Evolutionary conservation across 2,113 vertebrate species (phyloP).

Genomic region (Garra rufa): DNA sequence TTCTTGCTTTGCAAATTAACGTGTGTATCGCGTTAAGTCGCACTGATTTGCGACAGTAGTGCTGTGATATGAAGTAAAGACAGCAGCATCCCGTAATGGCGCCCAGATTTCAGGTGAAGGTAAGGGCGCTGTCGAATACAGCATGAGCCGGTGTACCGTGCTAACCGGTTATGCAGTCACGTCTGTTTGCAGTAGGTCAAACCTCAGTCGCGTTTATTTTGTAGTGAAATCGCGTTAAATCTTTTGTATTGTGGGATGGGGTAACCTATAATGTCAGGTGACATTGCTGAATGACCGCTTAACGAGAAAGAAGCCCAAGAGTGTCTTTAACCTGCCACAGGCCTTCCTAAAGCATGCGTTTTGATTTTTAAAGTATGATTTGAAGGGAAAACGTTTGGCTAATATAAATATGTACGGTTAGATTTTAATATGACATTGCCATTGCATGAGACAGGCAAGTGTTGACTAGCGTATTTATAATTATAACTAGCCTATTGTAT

Average conservation of each 20-base stretch:
- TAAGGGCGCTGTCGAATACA: constrained; percentile 67
- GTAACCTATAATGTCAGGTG: constrained; percentile 61
- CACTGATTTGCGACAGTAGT: constrained; percentile 8
- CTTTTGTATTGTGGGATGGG: constrained; percentile 20
- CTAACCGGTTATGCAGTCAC: not conserved
- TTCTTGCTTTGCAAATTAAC: not conserved
- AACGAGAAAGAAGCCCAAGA: not conserved
- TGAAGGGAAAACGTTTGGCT: not conserved
- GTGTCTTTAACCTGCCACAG: not conserved
- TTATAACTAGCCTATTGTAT: not conserved
- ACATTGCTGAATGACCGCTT: constrained; percentile 74
- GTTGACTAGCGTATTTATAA: not conserved
- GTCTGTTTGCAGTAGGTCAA: not conserved
- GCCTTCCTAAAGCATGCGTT: constrained; percentile 1
- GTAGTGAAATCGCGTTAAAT: not conserved
- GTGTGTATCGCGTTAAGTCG: not conserved
- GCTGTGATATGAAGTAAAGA: constrained; percentile 5
- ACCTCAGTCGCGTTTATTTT: not conserved
- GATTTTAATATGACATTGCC: not conserved
- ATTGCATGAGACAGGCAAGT: not conserved
- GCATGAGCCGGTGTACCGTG: constrained; percentile 14
- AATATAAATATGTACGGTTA: not conserved
- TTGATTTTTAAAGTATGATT: not conserved
- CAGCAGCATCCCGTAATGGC: constrained; percentile 72
- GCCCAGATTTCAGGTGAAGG: constrained; percentile 80